A percentile compares a stretch with the other conserved stretches of the same genome.
Conservation (phyloP, 2,113 vertebrate genomes). For the Chroicocephalus ridibundus region DNA sequence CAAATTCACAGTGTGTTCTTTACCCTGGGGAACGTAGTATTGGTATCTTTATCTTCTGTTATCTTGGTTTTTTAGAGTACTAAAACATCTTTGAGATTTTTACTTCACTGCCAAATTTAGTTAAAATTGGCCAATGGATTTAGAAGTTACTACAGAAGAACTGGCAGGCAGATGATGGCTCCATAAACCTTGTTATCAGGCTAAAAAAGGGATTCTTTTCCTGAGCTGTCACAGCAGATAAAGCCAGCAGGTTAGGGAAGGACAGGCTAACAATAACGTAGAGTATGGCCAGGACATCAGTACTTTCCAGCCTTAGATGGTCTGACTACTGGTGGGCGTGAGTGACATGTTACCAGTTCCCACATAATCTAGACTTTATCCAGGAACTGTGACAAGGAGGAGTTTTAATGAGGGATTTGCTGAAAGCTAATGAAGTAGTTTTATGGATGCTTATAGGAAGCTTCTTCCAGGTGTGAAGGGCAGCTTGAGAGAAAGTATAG, state of each 20-base stretch:
- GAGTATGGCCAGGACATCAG: background rate
- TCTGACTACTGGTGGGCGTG: background rate
- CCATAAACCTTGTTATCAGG: background rate
- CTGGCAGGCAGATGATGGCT: background rate
- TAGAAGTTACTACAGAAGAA: background rate
- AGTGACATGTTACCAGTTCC: background rate
- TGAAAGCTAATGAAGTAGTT: background rate
- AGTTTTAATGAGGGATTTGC: background rate
- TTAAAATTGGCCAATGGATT: background rate
- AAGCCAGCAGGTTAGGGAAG: conserved; percentile 2
- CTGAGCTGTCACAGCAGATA: background rate
- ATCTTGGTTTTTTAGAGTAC: background rate
- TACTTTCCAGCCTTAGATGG: background rate
- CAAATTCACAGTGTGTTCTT: background rate
- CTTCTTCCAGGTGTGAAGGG: background rate
- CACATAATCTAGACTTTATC: background rate
- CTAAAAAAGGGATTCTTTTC: background rate
- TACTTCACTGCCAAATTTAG: background rate
- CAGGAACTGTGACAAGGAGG: background rate
- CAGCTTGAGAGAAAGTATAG: background rate
- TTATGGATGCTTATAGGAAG: background rate
- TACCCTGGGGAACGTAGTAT: background rate
- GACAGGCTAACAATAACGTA: background rate
- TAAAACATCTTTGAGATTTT: background rate
- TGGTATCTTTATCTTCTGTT: background rate